Percentiles rank a stretch among this genome's conserved stretches.
These are phyloP conservation scores for Sebastes steindachneri DNA, from an alignment of 2,797 vertebrate species.

Conservation along the genomic window DNA sequence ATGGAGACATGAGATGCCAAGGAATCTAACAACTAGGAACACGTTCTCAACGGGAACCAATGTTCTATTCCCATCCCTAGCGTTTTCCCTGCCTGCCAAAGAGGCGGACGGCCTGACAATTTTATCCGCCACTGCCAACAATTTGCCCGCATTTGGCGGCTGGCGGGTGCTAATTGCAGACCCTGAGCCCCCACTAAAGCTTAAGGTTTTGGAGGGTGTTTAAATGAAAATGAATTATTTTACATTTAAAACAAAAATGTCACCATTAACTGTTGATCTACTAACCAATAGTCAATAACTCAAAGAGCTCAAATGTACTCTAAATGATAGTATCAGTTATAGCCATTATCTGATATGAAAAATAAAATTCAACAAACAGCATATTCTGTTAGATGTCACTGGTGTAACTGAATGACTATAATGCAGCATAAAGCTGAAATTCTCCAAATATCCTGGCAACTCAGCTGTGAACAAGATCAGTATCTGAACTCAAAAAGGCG, in stretches of 20 bases:
- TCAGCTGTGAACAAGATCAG: constrained; percentile 21
- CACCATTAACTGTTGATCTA: not conserved
- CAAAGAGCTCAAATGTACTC: not conserved
- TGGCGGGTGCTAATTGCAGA: no score
- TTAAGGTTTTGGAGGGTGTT: not conserved
- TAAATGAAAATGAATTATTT: not conserved
- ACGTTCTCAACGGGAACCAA: no score
- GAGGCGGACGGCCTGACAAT: no score
- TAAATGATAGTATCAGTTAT: not conserved
- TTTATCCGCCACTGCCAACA: no score
- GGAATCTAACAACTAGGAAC: no score
- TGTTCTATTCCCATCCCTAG: no score
- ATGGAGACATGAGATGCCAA: no score
- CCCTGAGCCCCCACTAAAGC: not conserved
- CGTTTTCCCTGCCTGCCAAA: no score
- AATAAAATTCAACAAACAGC: not conserved
- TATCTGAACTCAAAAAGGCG: constrained; percentile 22
- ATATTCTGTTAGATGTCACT: not conserved
- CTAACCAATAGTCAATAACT: not conserved
- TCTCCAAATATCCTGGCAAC: not conserved
- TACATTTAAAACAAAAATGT: not conserved
- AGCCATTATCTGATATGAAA: not conserved
- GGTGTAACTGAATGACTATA: not conserved
- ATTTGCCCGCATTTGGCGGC: no score
- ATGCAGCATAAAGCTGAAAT: constrained; percentile 10